Evolutionary conservation across 2,888 invertebrate species (phyloP), one percentile per base, ranked within the genome.

Genomic region (Sminthurides aquaticus): DNA sequence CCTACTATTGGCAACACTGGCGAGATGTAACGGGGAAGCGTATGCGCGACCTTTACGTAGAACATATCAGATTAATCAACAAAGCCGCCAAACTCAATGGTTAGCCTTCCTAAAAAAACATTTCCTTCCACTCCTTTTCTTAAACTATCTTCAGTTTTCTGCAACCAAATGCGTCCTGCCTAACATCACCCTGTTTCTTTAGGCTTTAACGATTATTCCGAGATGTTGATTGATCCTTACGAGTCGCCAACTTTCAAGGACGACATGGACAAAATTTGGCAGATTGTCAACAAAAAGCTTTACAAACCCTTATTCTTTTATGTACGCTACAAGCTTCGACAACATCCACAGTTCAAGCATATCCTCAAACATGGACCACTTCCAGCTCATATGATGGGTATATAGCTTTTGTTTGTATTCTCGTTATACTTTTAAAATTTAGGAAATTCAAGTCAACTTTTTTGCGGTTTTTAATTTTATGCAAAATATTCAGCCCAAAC

Each of bases 191-290:
- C n/a, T n/a, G n/a, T n/a, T n/a, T n/a, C 15, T 34, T 2, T 78
- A 94, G 94, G 91, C 81, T 91, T 91, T 74, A 87, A 88, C 1
- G 89, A 93, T 76, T 89, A 88, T 0, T 89, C 92, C 0, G 91
- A 89, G 25, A 90, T 90, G 76, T 94, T 95, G 93, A 87, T 89
- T 80, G 87, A 89, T 75, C 87, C 87, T 0, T 96, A 91, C 76
- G 91, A 91, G 71, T 77, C 79, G 1, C 74, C 77, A 2, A 78
- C 78, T 25, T 82, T 84, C 67, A 75, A 78, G 65, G 72, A 76
- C 0, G 83, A 84, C 70, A 79, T 85, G 20, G 78, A 79, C 52
- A 77, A 77, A 29, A 77, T 84, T 0, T 86, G 86, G 82, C 81
- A 83, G 70, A 82, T 83, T 73, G 78, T 90, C 57, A 82, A 84